Evolutionary conservation across 1,140 invertebrate species (phyloP), one percentile per base, ranked within the genome.

Genomic region (Leptoteleia sp.): DNA sequence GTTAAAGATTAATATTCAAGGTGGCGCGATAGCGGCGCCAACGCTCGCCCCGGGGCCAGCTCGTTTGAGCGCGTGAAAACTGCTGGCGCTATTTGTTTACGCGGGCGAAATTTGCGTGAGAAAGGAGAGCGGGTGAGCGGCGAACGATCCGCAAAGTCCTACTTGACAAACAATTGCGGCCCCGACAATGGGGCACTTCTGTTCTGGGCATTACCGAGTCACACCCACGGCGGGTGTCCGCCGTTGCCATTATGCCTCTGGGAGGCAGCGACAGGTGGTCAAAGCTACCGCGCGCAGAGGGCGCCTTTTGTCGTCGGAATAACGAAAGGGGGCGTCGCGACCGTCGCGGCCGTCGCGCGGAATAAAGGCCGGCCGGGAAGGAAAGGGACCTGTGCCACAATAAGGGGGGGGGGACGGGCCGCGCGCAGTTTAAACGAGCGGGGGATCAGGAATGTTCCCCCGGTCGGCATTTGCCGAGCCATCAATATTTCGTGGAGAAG

Each of bases 221-320:
- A 81, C 72, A 82, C 81, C 79, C 79, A 70, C 76, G 47, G 15
- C 50, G 50, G 55, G 67, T 75, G 61, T 75, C 38, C 52, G 50
- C n/a, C 29, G 45, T 6, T 27, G 73, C 3, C 48, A 76, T 73
- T 79, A 62, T 73, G 19, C n/a, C 9, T 19, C 62, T n/a, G n/a
- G n/a, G 50, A 65, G 76, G 48, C 62, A 81, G 71, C 83, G 77
- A 84, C 84, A 87, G 84, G 83, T 84, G 82, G 82, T 82, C 79
- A 80, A 83, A 78, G 84, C 80, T 85, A 86, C 85, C 82, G 83
- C 77, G 40, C 22, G 12, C 15, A 8, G 12, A 52, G 15, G 43
- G 22, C 61, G 38, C 35, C 59, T 72, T 82, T 83, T 84, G 79
- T 84, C 76, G 57, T 71, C 9, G 76, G 76, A 70, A 71, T 70